Conservation (phyloP, 2,888 invertebrate species). For the Synergus gifuensis region DNA sequence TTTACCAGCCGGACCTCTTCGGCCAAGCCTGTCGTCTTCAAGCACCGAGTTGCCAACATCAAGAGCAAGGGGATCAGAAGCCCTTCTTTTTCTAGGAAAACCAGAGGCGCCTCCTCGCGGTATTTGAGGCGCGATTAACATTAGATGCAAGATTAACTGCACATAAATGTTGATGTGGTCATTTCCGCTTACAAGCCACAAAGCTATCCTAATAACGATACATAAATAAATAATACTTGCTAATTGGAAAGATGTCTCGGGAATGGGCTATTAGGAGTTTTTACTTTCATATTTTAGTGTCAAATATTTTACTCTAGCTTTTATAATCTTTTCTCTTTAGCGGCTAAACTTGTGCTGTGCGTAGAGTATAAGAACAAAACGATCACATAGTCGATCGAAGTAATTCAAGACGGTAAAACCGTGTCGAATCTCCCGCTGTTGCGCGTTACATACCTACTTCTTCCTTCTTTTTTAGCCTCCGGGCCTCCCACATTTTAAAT, state of each 20-base stretch:
- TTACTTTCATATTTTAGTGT: background rate
- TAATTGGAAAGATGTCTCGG: no score
- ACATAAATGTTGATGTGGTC: background rate
- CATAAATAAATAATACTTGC: no score
- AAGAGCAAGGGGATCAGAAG: conserved; percentile 13
- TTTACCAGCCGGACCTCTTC: conserved; percentile 39
- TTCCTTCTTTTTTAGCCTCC: conserved; percentile 21
- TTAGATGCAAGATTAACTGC: background rate
- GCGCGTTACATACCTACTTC: conserved; percentile 6
- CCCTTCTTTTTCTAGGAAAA: conserved; percentile 57
- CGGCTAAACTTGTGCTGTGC: background rate
- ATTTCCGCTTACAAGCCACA: background rate
- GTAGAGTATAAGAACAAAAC: background rate
- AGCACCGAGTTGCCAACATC: background rate
- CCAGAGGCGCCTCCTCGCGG: conserved; percentile 63
- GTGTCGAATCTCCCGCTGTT: conserved; percentile 21
- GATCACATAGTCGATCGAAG: conserved; percentile 13
- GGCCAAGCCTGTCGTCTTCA: background rate
- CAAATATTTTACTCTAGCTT: background rate
- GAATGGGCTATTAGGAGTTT: no score
- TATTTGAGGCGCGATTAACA: conserved; percentile 63
- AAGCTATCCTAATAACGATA: no score
- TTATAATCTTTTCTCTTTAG: background rate
- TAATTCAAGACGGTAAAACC: conserved; percentile 12
- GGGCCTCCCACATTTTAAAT: conserved; percentile 20